Percentiles rank a stretch among this genome's conserved stretches.
phyloP scores from a whole-genome alignment of 2,888 invertebrate species.

The Cosmopolites sordidus region DNA sequence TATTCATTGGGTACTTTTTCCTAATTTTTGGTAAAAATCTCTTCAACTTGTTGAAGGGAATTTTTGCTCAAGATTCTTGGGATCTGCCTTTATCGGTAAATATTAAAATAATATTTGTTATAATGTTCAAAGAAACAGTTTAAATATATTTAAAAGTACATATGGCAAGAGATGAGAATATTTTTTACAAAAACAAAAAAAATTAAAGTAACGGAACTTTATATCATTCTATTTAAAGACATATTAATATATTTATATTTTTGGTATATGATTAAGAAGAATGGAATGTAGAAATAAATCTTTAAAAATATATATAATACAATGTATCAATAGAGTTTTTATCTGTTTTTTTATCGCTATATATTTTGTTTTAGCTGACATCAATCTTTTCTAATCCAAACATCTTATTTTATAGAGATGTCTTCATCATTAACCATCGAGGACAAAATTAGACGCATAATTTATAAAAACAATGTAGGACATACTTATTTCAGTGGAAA shows the following conservation, averaged over 20 bases:
- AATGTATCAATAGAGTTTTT: too few relatives aligned
- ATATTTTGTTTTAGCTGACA: too few relatives aligned
- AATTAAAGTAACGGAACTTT: conserved; percentile 6
- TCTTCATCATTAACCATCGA: conserved; percentile 11
- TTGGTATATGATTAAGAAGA: background rate
- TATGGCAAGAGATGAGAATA: background rate
- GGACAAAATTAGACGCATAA: conserved; percentile 18
- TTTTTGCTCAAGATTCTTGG: too few relatives aligned
- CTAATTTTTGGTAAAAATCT: too few relatives aligned
- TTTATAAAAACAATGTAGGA: conserved; percentile 15
- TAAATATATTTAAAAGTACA: background rate
- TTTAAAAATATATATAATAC: too few relatives aligned
- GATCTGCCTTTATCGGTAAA: too few relatives aligned
- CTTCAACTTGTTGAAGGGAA: too few relatives aligned
- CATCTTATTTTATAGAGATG: conserved; percentile 8
- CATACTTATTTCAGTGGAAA: conserved; percentile 19
- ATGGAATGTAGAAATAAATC: background rate
- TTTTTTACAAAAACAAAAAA: conserved; percentile 3
- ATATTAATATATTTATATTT: conserved; percentile 3
- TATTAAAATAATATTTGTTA: too few relatives aligned
- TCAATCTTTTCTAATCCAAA: background rate
- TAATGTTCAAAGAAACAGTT: too few relatives aligned
- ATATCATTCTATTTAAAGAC: conserved; percentile 7
- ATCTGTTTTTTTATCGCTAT: too few relatives aligned
- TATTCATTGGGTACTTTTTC: too few relatives aligned